A percentile compares a stretch with the other conserved stretches of the same genome.
Conservation (phyloP, 2,888 invertebrate species). For the Ennomos fuscantarius region DNA sequence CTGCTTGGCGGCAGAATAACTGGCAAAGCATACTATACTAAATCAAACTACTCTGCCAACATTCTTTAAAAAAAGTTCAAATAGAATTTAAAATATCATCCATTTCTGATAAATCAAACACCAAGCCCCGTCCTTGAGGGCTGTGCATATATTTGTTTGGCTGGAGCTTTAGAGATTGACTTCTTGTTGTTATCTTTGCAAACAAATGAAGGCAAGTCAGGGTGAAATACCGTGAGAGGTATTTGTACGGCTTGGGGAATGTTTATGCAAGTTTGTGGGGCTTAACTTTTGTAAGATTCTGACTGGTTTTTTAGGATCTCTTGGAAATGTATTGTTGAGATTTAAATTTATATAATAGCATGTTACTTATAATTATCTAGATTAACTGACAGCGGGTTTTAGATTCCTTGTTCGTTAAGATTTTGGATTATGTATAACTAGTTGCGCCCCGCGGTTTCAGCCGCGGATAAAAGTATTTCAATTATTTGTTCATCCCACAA, state of each 20-base stretch:
- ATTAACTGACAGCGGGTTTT: too few species aligned
- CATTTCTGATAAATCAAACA: constrained; percentile 49
- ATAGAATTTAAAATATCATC: constrained; percentile 13
- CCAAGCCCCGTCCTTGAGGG: constrained; percentile 61
- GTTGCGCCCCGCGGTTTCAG: too few species aligned
- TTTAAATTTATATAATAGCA: too few species aligned
- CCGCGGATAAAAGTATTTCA: too few species aligned
- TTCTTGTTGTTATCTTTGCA: constrained; percentile 76
- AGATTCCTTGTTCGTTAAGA: too few species aligned
- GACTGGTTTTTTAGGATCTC: neutral
- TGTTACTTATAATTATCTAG: too few species aligned
- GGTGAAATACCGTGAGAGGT: constrained; percentile 27
- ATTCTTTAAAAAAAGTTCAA: neutral
- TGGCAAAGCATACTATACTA: too few species aligned
- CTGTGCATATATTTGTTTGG: constrained; percentile 76
- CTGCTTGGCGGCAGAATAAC: too few species aligned
- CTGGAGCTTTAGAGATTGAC: constrained; percentile 65
- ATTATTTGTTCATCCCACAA: too few species aligned
- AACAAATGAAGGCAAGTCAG: constrained; percentile 57
- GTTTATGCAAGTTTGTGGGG: constrained; percentile 26
- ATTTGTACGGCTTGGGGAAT: constrained; percentile 27
- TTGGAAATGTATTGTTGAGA: too few species aligned
- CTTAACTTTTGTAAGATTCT: constrained; percentile 8
- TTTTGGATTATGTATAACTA: too few species aligned
- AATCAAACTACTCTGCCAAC: too few species aligned